These are phyloP conservation scores for Chaenogobius annularis DNA, from an alignment of 2,113 vertebrate genomes.

Conservation along the genomic window DNA sequence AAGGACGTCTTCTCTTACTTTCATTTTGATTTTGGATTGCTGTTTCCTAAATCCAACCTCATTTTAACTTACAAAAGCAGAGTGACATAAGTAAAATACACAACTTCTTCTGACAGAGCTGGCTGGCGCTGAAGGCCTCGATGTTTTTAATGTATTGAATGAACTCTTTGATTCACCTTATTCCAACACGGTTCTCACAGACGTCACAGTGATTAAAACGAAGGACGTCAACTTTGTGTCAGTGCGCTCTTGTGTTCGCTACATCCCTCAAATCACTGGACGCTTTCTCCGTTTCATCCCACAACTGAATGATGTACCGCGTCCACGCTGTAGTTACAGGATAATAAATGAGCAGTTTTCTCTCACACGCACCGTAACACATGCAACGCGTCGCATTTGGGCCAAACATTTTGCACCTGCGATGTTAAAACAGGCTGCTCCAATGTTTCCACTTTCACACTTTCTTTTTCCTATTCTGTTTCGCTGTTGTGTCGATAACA, in stretches of 20 bases:
- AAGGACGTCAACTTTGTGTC: constrained; percentile 34
- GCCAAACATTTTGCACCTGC: constrained; percentile 44
- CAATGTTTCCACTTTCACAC: constrained; percentile 36
- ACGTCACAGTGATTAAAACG: constrained; percentile 26
- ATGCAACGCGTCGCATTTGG: neutral
- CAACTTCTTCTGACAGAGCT: neutral
- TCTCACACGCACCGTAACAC: constrained; percentile 19
- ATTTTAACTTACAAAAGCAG: too few species aligned
- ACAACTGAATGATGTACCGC: constrained; percentile 57
- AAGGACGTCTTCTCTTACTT: too few species aligned
- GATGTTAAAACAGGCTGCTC: constrained; percentile 25
- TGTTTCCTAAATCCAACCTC: too few species aligned
- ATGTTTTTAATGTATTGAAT: neutral
- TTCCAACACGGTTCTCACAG: neutral
- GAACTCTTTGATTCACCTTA: constrained; percentile 5
- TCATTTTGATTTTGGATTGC: too few species aligned
- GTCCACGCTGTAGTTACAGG: constrained; percentile 60
- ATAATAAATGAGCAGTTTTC: constrained; percentile 56
- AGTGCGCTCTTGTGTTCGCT: constrained; percentile 31
- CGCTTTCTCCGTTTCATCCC: constrained; percentile 58
- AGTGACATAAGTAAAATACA: neutral
- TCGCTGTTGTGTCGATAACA: constrained; percentile 28
- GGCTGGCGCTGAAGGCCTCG: neutral
- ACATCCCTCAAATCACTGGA: constrained; percentile 57
- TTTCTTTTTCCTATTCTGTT: constrained; percentile 46